phyloP scores from a whole-genome alignment of 2,113 vertebrate genomes.

The Ochotona curzoniae region DNA sequence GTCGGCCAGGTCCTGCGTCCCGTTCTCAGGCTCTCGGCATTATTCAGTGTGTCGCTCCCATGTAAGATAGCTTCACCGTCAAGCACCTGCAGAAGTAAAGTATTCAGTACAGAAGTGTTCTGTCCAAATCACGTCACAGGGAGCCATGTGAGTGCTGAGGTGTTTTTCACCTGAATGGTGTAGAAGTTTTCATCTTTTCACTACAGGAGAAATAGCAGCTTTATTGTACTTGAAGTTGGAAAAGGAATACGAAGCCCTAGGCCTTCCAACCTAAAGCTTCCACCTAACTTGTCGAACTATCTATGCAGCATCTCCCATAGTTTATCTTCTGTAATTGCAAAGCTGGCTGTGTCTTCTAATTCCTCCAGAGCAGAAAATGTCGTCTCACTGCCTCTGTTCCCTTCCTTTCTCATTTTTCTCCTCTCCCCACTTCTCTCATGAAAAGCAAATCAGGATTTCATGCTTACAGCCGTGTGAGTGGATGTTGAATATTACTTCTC shows the following conservation, averaged over 20 bases:
- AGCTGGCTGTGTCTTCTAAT: neutral
- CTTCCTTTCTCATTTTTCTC: neutral
- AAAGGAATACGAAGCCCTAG: neutral
- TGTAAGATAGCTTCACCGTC: neutral
- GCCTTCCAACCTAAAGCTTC: neutral
- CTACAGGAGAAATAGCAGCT: neutral
- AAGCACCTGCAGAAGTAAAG: neutral
- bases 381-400: neutral
- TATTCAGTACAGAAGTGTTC: neutral
- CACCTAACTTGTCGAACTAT: neutral
- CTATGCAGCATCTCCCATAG: neutral
- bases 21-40: neutral
- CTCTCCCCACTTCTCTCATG: neutral
- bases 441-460: neutral
- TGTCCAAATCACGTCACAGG: neutral
- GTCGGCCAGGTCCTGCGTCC: neutral
- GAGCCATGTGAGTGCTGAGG: neutral
- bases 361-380: slow-evolving; percentile 6
- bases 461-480: neutral
- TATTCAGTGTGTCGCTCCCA: neutral
- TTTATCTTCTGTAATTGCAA: neutral
- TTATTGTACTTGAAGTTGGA: neutral
- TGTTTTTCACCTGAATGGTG: neutral
- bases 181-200: neutral
- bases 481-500: neutral